Percentiles rank a stretch among this genome's conserved stretches.
phyloP scores from a whole-genome alignment of 2,113 vertebrate genomes.

The Chaetorhynchus papuensis region DNA sequence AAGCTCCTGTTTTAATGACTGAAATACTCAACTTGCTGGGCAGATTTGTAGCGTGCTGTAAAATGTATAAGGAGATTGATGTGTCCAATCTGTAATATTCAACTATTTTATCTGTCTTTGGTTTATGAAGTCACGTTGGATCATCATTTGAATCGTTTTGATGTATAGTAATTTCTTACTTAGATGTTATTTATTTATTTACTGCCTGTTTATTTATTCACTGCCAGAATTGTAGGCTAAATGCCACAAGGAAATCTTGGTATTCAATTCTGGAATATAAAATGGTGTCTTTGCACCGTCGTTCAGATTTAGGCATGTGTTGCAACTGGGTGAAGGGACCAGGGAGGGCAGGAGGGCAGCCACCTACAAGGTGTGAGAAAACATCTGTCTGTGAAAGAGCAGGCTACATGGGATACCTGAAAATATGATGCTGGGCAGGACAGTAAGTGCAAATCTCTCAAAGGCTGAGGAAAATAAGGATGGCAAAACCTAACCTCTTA shows the following conservation, averaged over 20 bases:
- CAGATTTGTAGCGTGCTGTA: conserved; percentile 22
- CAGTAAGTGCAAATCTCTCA: neutral
- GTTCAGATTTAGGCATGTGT: neutral
- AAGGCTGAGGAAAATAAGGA: neutral
- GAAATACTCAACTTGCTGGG: neutral
- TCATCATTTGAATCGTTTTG: neutral
- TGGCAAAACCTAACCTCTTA: neutral
- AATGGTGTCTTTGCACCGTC: neutral
- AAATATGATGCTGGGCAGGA: neutral
- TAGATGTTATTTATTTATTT: neutral
- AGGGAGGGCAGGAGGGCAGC: too few species aligned
- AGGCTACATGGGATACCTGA: rapidly evolving
- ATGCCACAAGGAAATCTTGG: neutral
- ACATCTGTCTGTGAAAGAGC: rapidly evolving
- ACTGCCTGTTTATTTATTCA: neutral
- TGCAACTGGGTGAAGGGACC: neutral
- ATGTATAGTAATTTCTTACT: neutral
- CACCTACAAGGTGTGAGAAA: neutral
- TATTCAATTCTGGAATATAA: neutral
- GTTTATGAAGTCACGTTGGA: neutral
- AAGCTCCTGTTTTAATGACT: conserved; percentile 15
- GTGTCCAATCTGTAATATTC: neutral
- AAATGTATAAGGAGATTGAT: neutral
- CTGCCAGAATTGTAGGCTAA: neutral
- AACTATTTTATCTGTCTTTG: neutral